These are phyloP conservation scores for Phaedon cochleariae DNA, from an alignment of 2,888 invertebrate species.

Conservation along the genomic window DNA sequence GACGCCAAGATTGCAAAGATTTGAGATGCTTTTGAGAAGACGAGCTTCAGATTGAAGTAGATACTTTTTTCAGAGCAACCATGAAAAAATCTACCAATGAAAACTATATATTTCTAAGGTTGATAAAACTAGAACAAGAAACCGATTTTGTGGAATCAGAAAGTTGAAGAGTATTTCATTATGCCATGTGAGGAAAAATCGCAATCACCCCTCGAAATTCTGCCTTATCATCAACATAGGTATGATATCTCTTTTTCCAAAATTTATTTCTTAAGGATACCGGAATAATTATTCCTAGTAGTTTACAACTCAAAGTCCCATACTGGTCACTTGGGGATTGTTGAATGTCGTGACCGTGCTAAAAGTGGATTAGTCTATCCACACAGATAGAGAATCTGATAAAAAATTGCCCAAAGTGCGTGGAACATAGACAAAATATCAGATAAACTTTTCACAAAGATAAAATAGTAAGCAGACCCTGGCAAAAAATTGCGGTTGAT, in stretches of 20 bases:
- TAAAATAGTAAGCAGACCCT: conserved; percentile 25
- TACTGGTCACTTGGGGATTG: neutral
- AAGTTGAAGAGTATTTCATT: neutral
- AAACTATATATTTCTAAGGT: conserved; percentile 5
- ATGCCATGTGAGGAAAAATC: conserved; percentile 1
- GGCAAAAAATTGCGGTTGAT: conserved; percentile 33
- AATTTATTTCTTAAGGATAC: neutral
- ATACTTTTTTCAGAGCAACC: neutral
- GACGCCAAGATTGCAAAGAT: conserved; percentile 42
- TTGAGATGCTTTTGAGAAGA: conserved; percentile 29
- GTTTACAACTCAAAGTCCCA: neutral
- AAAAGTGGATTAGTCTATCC: neutral
- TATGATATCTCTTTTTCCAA: neutral
- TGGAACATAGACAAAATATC: conserved; percentile 26
- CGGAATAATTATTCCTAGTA: neutral
- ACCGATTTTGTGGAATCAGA: neutral
- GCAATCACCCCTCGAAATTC: neutral
- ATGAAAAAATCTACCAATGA: conserved; percentile 1
- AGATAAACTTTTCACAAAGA: conserved; percentile 33
- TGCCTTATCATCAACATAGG: neutral
- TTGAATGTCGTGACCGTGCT: neutral
- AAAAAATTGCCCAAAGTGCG: conserved; percentile 32
- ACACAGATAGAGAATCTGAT: conserved; percentile 19
- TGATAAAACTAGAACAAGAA: conserved; percentile 6
- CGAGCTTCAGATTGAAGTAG: neutral